Conservation (phyloP, 2,113 vertebrate species). For the Nesogale talazaci region DNA sequence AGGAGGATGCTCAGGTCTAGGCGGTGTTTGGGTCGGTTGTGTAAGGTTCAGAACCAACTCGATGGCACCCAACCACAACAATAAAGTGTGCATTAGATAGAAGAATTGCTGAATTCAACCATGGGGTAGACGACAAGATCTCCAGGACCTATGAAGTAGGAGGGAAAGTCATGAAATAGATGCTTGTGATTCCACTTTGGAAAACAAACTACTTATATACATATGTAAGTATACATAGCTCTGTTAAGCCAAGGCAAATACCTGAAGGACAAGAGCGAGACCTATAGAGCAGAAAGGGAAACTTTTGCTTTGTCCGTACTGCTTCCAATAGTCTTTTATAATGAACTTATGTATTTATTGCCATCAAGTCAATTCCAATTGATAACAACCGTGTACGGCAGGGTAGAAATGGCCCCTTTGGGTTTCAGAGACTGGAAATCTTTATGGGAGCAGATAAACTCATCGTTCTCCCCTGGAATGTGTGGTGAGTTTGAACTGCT, state of each 20-base stretch:
- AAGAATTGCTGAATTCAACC: neutral
- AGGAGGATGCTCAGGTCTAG: too few relatives aligned
- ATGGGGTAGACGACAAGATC: neutral
- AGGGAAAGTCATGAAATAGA: neutral
- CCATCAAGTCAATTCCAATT: too few relatives aligned
- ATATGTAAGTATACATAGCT: neutral
- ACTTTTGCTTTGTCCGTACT: neutral
- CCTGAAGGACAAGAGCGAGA: neutral
- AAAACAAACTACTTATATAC: neutral
- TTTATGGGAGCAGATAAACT: too few relatives aligned
- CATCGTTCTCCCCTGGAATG: too few relatives aligned
- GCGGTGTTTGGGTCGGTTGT: too few relatives aligned
- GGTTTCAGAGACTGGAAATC: too few relatives aligned
- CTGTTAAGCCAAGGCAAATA: slow-evolving; percentile 13
- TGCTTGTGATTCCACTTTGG: neutral
- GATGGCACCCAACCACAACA: too few relatives aligned
- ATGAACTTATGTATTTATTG: slow-evolving; percentile 11
- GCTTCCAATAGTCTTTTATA: slow-evolving; percentile 15
- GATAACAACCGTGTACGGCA: too few relatives aligned
- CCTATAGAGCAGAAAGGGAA: neutral
- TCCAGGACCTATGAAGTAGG: neutral
- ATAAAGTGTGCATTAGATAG: neutral
- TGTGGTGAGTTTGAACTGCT: too few relatives aligned
- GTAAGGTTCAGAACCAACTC: too few relatives aligned
- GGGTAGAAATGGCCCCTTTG: too few relatives aligned